Conservation (phyloP, 2,113 vertebrate species). For the Eulemur rufifrons region DNA sequence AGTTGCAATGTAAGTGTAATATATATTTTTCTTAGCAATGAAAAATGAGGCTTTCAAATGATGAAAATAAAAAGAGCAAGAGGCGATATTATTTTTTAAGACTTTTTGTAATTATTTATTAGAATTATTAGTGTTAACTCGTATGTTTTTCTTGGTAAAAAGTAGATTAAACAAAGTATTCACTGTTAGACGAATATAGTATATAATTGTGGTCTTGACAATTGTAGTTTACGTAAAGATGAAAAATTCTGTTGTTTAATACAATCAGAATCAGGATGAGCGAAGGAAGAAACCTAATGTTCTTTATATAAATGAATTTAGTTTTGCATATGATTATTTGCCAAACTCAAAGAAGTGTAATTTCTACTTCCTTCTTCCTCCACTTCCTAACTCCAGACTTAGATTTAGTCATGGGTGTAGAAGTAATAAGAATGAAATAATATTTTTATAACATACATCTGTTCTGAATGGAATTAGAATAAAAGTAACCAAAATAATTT, state of each 20-base stretch:
- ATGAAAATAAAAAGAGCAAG: not conserved
- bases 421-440: constrained; percentile 30
- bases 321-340: not conserved
- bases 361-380: not conserved
- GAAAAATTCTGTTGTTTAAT: not conserved
- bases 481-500: not conserved
- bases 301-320: not conserved
- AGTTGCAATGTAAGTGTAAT: not conserved
- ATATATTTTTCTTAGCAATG: not conserved
- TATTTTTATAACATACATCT: not conserved
- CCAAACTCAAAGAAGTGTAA: not conserved
- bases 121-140: not conserved
- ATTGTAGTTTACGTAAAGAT: not conserved
- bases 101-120: not conserved
- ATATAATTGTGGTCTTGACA: not conserved
- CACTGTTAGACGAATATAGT: not conserved
- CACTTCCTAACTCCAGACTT: not conserved
- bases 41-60: not conserved
- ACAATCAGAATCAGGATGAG: not conserved
- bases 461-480: constrained; percentile 13
- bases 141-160: not conserved
- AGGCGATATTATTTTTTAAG: not conserved
- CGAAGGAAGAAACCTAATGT: not conserved
- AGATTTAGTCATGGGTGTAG: not conserved
- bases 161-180: constrained; percentile 1